Base-by-base conservation (phyloP, 2,888 invertebrate genomes). In the Chydorus sphaericus region DNA sequence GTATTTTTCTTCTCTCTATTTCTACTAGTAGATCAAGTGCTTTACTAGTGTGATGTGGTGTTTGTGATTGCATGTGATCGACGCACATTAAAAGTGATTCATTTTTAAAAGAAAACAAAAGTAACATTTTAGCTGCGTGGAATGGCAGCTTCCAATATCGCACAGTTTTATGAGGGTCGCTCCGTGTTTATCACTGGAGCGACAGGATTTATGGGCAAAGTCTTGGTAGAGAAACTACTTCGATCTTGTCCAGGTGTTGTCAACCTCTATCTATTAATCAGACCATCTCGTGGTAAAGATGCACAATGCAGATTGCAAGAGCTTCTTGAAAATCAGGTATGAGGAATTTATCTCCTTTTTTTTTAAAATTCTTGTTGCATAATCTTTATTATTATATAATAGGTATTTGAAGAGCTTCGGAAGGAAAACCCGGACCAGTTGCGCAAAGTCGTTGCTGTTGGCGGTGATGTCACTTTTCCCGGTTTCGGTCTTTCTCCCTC, bases 161-260 rank as follows among this genome's bases (percentile, higher is more conserved):
- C 73, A 56, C 74, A 59, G 26, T 62, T 62, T 55, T 62, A 61
- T 48, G 39, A 51, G 36, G 59, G 58, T 49, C 76, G 78, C 62
- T 63, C 79, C 69, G 75, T 97, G 50, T 89, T 97, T 65, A 80
- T 97, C 54, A 97, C 97, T 18, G 97, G 96, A 1, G 91, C 83
- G 23, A 91, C 89, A 2, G 96, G 96, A 4, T 96, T 96, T 65
- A 79, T 96, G 14, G 96, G 96, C 1, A 76, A 92, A 60, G 85
- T 87, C 57, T 74, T 96, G 0, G 77, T 96, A 3, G 94, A 96
- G 68, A 96, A 94, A 70, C 75, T 96, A 16, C 69, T 96, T 10
- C 75, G 92, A 61, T 77, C 77, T 38, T 79, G 86, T 60, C 83
- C 86, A 0, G 80, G 81, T 53, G 70, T 82, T 2, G 80, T 68